These are phyloP conservation scores for Pipa parva DNA, from an alignment of 2,113 vertebrate species.

Conservation along the genomic window DNA sequence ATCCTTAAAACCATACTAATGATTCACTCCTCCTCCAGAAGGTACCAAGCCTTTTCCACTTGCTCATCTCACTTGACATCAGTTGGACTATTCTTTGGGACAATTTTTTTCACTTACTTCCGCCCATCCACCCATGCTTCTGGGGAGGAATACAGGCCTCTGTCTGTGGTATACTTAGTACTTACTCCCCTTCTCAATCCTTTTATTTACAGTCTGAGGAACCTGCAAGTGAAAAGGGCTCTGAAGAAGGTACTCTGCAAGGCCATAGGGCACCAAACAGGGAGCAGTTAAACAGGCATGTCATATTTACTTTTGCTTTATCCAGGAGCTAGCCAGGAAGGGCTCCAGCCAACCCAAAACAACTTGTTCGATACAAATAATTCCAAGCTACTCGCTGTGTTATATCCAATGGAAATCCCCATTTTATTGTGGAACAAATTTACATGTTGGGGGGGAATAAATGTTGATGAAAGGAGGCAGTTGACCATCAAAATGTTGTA, in stretches of 20 bases:
- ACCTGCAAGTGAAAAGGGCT: slow-evolving; percentile 13
- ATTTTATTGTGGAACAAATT: too few relatives aligned
- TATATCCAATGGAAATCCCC: too few relatives aligned
- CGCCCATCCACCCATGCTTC: neutral
- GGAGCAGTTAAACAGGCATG: too few relatives aligned
- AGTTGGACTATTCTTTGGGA: slow-evolving; percentile 11
- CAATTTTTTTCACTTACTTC: neutral
- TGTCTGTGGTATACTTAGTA: neutral
- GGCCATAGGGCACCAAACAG: neutral
- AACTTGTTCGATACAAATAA: too few relatives aligned
- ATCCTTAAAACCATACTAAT: neutral
- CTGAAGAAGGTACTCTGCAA: neutral
- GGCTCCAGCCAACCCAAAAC: too few relatives aligned
- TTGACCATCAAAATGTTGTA: too few relatives aligned
- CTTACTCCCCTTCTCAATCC: slow-evolving; percentile 23
- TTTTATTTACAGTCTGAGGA: slow-evolving; percentile 21
- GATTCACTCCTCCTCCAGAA: neutral
- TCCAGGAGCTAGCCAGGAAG: too few relatives aligned
- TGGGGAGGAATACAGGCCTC: neutral
- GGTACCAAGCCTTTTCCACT: slow-evolving; percentile 9
- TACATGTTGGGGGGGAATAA: too few relatives aligned
- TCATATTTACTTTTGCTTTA: too few relatives aligned
- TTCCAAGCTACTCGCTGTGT: too few relatives aligned
- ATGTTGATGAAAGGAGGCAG: too few relatives aligned
- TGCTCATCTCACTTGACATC: slow-evolving; percentile 14